phyloP scores from a whole-genome alignment of 1,140 invertebrate species.

The Drosophila baimaii region DNA sequence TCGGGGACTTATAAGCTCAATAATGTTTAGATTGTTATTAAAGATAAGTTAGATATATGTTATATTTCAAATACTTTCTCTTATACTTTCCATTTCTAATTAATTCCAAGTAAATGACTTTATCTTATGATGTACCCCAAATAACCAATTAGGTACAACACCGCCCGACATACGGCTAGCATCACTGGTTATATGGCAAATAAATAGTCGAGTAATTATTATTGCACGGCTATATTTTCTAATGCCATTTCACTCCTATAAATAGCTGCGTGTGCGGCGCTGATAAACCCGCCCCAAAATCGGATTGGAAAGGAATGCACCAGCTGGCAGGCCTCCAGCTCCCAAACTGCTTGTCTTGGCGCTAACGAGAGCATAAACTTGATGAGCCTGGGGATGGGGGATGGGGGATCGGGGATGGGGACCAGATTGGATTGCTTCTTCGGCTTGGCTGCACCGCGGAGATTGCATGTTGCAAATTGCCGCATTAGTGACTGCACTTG shows the following conservation, averaged over 20 bases:
- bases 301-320: constrained; percentile 33
- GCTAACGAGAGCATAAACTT: constrained; percentile 80
- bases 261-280: constrained; percentile 58
- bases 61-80: neutral
- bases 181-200: constrained; percentile 41
- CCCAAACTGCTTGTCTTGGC: constrained; percentile 61
- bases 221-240: constrained; percentile 64
- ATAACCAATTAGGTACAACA: constrained; percentile 32
- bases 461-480: constrained; percentile 73
- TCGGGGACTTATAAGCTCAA: neutral
- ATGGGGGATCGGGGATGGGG: neutral
- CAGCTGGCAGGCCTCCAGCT: constrained; percentile 8
- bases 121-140: neutral
- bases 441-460: constrained; percentile 30
- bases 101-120: too few relatives aligned
- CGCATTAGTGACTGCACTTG: constrained; percentile 66
- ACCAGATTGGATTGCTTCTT: constrained; percentile 37
- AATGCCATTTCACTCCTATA: constrained; percentile 64
- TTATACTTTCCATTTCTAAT: neutral
- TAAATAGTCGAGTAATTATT: constrained; percentile 75
- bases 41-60: too few relatives aligned
- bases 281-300: constrained; percentile 48
- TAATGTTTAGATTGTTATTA: neutral
- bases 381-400: constrained; percentile 18
- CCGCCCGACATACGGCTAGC: constrained; percentile 1